Percentiles rank a stretch among this genome's conserved stretches.
These are phyloP conservation scores for Pemphigus obesinymphae DNA, from an alignment of 1,140 invertebrate genomes.

Conservation along the genomic window DNA sequence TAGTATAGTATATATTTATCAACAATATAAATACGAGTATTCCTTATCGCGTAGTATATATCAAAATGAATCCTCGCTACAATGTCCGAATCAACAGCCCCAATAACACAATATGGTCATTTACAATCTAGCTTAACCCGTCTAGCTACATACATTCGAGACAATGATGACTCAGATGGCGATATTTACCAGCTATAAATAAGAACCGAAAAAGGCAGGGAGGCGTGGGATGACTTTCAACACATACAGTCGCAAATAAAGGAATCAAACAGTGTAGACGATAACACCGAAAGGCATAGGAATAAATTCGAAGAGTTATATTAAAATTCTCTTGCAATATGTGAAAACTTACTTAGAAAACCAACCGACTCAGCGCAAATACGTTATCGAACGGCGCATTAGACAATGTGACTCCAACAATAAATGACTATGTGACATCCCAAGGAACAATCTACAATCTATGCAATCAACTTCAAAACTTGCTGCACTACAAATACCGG, in stretches of 20 bases:
- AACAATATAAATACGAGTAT: too few relatives aligned
- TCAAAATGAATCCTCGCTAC: too few relatives aligned
- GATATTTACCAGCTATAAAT: too few relatives aligned
- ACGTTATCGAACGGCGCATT: neutral
- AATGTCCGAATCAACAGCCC: neutral
- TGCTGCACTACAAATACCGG: neutral
- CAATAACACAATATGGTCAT: neutral
- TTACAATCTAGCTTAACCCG: neutral
- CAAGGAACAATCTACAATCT: too few relatives aligned
- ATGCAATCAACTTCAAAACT: too few relatives aligned
- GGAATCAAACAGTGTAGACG: neutral
- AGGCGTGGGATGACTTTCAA: neutral
- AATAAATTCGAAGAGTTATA: neutral
- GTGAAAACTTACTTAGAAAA: neutral
- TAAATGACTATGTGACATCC: neutral
- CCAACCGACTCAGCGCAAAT: neutral
- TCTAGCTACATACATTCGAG: neutral
- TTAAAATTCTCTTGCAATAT: neutral
- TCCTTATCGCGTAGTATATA: too few relatives aligned
- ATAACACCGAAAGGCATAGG: neutral
- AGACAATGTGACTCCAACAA: neutral
- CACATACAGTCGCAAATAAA: neutral
- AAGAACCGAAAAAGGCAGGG: neutral
- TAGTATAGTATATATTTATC: too few relatives aligned
- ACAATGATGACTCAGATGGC: neutral